These are phyloP conservation scores for Tupaia tana DNA, from an alignment of 2,113 vertebrate genomes.

Conservation along the genomic window DNA sequence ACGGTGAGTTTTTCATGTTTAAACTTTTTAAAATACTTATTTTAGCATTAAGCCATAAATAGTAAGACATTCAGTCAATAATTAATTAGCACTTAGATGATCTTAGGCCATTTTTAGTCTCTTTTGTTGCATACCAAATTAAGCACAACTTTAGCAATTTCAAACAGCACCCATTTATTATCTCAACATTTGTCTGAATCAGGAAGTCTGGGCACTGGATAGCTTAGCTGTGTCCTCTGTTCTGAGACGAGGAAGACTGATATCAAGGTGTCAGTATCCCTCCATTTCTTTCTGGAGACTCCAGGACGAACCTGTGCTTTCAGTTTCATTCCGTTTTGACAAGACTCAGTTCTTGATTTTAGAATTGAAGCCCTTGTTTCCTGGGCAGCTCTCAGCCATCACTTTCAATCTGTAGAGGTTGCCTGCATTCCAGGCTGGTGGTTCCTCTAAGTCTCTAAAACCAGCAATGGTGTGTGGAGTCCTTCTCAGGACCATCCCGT, in stretches of 20 bases:
- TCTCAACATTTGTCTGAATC: not conserved
- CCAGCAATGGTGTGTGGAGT: not conserved
- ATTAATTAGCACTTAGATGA: not conserved
- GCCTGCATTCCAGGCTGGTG: not conserved
- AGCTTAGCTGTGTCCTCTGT: not conserved
- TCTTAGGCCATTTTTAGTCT: not conserved
- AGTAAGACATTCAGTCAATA: not conserved
- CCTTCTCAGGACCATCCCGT: not conserved
- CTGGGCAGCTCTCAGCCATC: not conserved
- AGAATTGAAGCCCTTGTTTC: not conserved
- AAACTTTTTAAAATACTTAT: not conserved
- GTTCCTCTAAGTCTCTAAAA: not conserved
- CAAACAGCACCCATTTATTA: not conserved
- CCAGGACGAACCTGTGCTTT: not conserved
- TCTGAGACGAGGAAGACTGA: not conserved
- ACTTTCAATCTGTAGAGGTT: not conserved
- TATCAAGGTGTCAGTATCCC: not conserved
- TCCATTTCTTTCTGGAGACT: not conserved
- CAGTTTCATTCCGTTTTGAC: not conserved
- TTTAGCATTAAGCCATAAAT: not conserved
- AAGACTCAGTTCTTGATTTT: not conserved
- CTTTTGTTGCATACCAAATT: not conserved
- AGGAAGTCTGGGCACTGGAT: not conserved
- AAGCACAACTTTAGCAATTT: not conserved
- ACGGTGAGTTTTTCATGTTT: constrained; percentile 29